Conservation (phyloP, 2,113 vertebrate species). For the Oxyruncus cristatus region DNA sequence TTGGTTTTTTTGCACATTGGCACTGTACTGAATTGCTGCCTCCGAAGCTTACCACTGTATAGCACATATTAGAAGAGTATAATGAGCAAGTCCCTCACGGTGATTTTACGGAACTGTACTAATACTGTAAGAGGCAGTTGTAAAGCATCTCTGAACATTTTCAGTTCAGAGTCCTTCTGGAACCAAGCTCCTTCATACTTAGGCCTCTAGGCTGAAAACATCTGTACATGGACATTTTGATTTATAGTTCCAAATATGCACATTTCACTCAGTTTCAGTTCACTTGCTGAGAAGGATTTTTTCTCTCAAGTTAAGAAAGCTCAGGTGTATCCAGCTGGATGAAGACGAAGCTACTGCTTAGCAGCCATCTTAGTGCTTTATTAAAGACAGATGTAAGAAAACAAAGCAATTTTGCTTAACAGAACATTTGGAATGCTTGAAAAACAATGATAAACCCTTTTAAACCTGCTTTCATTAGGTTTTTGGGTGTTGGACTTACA, state of each 20-base stretch:
- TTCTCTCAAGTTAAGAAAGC: not conserved
- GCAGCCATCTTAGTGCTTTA: slow-evolving; percentile 3
- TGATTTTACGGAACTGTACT: not conserved
- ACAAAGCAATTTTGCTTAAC: not conserved
- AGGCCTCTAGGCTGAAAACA: not conserved
- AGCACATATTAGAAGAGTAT: not conserved
- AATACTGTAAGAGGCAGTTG: not conserved
- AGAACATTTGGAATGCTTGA: not conserved
- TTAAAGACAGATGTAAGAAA: not conserved
- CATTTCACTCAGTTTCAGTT: not conserved
- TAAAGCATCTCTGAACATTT: not conserved
- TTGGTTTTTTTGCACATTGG: not conserved
- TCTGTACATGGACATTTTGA: not conserved
- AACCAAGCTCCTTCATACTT: not conserved
- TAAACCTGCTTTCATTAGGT: not conserved
- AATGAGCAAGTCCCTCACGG: not conserved
- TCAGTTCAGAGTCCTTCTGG: not conserved
- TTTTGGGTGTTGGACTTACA: not conserved
- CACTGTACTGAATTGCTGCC: not conserved
- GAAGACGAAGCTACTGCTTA: slow-evolving; percentile 16
- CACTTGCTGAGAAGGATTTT: not conserved
- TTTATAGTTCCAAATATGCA: not conserved
- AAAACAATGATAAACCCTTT: not conserved
- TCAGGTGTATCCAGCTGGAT: slow-evolving; percentile 37
- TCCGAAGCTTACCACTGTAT: not conserved